phyloP scores from a whole-genome alignment of 2,888 invertebrate genomes.

The Lasioglossum zephyrum region DNA sequence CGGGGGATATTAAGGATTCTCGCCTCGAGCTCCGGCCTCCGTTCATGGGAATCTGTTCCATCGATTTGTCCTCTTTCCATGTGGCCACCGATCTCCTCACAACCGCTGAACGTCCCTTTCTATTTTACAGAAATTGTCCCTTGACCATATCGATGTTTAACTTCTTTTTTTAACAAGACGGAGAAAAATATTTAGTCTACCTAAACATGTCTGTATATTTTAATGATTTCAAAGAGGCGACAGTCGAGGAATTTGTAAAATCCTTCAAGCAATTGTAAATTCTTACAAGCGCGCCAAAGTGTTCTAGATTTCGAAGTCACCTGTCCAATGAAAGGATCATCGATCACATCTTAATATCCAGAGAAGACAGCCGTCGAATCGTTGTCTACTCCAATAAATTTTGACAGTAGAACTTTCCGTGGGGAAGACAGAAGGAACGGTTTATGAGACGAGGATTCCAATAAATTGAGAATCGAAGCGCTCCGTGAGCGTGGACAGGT shows the following conservation, averaged over 20 bases:
- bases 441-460: constrained; percentile 10
- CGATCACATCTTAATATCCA: neutral
- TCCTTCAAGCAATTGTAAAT: neutral
- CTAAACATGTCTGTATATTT: neutral
- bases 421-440: neutral
- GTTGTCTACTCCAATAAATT: neutral
- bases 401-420: neutral
- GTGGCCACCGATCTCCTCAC: neutral
- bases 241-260: too few relatives aligned
- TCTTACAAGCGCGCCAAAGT: neutral
- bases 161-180: too few relatives aligned
- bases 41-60: constrained; percentile 12
- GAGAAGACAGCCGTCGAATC: neutral
- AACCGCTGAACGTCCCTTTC: neutral
- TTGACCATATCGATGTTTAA: neutral
- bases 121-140: neutral
- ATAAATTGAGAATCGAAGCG: neutral
- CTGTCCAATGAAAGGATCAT: neutral
- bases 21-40: constrained; percentile 1
- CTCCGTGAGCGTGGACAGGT: constrained; percentile 20
- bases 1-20: constrained; percentile 7
- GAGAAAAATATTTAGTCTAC: neutral
- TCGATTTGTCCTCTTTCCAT: neutral
- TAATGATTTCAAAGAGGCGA: neutral
- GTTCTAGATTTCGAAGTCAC: neutral